Percentiles rank a stretch among this genome's conserved stretches.
Evolutionary conservation across 1,140 invertebrate genomes (phyloP).

Genomic region (Pygmarrhopalites habei): DNA sequence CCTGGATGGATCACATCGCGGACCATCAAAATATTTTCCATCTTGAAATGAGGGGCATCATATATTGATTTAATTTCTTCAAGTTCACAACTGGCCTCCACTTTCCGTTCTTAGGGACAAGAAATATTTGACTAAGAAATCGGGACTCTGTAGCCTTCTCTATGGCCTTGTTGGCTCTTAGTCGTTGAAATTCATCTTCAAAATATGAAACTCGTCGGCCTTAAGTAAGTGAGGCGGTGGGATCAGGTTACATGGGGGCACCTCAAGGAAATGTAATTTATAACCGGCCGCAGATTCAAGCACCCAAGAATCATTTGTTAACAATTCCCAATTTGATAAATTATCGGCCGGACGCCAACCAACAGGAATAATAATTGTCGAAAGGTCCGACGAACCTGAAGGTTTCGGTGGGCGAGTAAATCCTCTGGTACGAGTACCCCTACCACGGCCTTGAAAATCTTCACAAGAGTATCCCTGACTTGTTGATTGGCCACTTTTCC

Average conservation of each 20-base stretch:
- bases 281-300: not conserved
- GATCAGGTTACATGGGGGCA: not conserved
- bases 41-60: conserved; percentile 3
- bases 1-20: conserved; percentile 1
- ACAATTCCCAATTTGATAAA: not conserved
- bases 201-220: not conserved
- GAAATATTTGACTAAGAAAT: not conserved
- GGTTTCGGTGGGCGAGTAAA: not conserved
- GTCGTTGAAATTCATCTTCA: not conserved
- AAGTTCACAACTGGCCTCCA: not conserved
- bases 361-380: not conserved
- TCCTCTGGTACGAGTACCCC: not conserved
- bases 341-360: not conserved
- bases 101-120: not conserved
- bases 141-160: not conserved
- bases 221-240: not conserved
- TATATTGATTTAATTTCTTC: not conserved
- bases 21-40: conserved; percentile 5
- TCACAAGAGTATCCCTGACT: too few species aligned
- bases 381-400: not conserved
- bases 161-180: not conserved
- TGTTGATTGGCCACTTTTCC: not conserved
- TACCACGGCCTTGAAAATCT: too few species aligned
- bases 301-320: conserved; percentile 5
- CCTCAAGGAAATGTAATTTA: not conserved